These are phyloP conservation scores for Panthera uncia DNA, from an alignment of 2,113 vertebrate species.

Conservation along the genomic window DNA sequence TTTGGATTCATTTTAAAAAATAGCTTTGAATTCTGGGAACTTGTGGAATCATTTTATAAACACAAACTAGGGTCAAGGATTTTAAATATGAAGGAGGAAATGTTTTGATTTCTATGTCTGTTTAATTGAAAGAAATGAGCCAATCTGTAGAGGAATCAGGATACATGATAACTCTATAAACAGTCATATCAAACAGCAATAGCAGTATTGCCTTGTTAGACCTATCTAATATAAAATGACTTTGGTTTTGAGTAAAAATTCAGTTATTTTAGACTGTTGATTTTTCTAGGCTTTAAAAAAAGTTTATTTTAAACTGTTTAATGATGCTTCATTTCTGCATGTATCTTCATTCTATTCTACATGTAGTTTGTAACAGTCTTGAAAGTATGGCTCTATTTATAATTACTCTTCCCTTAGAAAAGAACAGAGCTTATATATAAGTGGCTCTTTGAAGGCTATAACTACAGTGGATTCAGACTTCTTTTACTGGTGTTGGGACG, in stretches of 20 bases:
- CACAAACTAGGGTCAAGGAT: background rate
- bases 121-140: background rate
- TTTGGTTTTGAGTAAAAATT: conserved; percentile 26
- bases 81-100: background rate
- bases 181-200: background rate
- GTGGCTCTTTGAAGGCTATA: background rate
- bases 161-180: background rate
- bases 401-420: background rate
- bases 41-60: background rate
- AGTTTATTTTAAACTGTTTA: background rate
- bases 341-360: background rate
- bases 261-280: background rate
- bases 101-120: background rate
- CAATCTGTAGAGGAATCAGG: background rate
- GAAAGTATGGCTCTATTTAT: background rate
- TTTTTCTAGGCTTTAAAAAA: background rate
- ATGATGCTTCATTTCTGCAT: background rate
- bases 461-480: background rate
- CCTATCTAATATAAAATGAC: background rate
- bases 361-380: background rate
- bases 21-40: background rate
- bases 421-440: background rate
- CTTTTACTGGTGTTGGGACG: background rate
- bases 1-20: background rate
- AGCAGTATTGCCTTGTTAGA: background rate